Base-by-base conservation (phyloP, 2,888 invertebrate genomes). In the Cephus runcator region DNA sequence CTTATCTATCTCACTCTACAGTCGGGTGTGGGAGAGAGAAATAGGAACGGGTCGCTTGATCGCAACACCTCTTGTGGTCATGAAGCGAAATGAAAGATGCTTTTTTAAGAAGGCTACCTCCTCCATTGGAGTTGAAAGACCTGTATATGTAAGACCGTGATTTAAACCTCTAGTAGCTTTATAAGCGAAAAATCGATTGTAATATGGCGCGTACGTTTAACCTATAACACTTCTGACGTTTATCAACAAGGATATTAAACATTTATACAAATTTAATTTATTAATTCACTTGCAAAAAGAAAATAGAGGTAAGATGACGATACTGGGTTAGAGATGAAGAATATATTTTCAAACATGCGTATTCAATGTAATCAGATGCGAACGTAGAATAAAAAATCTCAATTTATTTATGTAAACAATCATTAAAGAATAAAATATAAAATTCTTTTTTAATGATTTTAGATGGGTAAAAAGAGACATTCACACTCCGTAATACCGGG, bases 381-480 rank as follows among this genome's bases (percentile, higher is more conserved):
- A 75, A 11, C 9, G 15, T 69, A 12, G 68, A 35, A 34, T 30
- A 11, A 33, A 69, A 35, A 69, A 69, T 69, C 11, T 34, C 40
- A 34, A 31, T 35, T 34, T 30, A 69, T 69, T 34, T n/a, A 69
- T 69, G 12, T 69, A 69, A 33, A 75, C 23, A 30, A 56, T n/a
- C 12, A 33, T 36, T 75, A 56, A 31, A 23, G 12, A 36, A 12
- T 31, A 36, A 31, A 12, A n/a, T 30, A 36, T 35, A 12, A 75
- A 56, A 56, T 23, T 56, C 56, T 30, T 71, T 71, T 33, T 34
- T 30, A 71, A n/a, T 34, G 1, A 12, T 40, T 74, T 35, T 35
- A 79, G 76, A 91, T 91, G 91, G 91, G 90, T 71, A 91, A 91
- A 78, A 91, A 89, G 81, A 84, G 90, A 75, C 87, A 82, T 79